Base-by-base conservation (phyloP, 2,797 vertebrate genomes). In the Anguilla anguilla region DNA sequence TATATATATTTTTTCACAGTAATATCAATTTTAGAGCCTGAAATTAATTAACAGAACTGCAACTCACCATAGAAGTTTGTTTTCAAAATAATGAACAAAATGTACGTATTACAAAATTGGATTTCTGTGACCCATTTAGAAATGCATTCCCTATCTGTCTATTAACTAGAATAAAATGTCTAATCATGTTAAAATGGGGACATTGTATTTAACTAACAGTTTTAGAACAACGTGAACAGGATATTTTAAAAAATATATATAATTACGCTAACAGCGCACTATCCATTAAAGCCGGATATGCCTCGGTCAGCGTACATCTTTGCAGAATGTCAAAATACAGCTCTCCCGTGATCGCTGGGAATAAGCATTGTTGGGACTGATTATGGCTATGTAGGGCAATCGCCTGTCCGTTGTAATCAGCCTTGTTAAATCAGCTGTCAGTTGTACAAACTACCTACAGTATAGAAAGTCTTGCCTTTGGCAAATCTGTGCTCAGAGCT, bases 381-480 rank as follows among this genome's bases (percentile, higher is more conserved):
- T 96, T 96, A 94, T 82, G 89, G 86, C 88, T 94, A 95, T 95
- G 92, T 94, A 86, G 89, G 89, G 83, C 88, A 91, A 84, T 83
- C 84, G 57, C 86, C 88, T 67, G 57, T 86, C 87, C 83, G 83
- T 3, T 28, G 91, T 90, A 92, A 89, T 59, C 87, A 84, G 90
- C 90, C 89, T 88, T 92, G 91, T 93, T 91, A 92, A 91, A 88
- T 84, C 81, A 89, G 91, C 92, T 91, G 89, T 93, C 89, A 91
- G 90, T 93, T 89, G 90, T 89, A 89, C 88, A 90, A 77, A 61
- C 86, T 90, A 90, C 90, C 91, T 90, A 87, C 87, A 91, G 90
- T 89, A 92, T 89, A 88, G 92, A 89, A 85, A 92, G 85, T 43
- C 79, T 91, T 90, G 92, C 94, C 0, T 86, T 89, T 85, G 92